These are phyloP conservation scores for Moxostoma hubbsi DNA, from an alignment of 2,797 vertebrate genomes.

Conservation along the genomic window DNA sequence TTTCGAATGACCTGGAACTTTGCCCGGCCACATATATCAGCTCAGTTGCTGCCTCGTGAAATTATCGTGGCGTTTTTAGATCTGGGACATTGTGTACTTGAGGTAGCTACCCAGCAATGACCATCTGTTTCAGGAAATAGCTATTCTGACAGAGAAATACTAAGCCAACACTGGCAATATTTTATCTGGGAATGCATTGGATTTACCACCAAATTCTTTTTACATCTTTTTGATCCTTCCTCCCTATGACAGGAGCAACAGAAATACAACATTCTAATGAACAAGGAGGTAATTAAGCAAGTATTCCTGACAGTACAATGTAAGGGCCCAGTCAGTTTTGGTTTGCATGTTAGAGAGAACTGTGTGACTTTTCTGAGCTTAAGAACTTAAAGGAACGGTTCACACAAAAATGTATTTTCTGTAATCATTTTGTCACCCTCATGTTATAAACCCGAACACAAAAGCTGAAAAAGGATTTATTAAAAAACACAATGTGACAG, in stretches of 20 bases:
- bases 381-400: too few species aligned
- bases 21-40: conserved; percentile 17
- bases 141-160: neutral
- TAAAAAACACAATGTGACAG: neutral
- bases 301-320: too few species aligned
- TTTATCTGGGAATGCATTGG: neutral
- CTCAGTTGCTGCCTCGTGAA: conserved; percentile 34
- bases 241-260: neutral
- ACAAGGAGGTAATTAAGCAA: neutral
- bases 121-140: conserved; percentile 47
- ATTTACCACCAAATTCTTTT: neutral
- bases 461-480: too few species aligned
- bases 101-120: conserved; percentile 26
- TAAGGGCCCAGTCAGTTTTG: too few species aligned
- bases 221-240: neutral
- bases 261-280: neutral
- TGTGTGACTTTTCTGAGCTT: too few species aligned
- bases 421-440: too few species aligned
- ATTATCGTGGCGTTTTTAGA: conserved; percentile 40
- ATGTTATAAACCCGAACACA: too few species aligned
- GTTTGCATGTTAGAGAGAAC: too few species aligned
- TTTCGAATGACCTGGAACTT: conserved; percentile 38
- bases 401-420: too few species aligned
- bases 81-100: conserved; percentile 47
- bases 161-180: conserved; percentile 12